Percentiles rank a stretch among this genome's conserved stretches.
Conservation (phyloP, 2,888 invertebrate species). For the Pyralis farinalis region DNA sequence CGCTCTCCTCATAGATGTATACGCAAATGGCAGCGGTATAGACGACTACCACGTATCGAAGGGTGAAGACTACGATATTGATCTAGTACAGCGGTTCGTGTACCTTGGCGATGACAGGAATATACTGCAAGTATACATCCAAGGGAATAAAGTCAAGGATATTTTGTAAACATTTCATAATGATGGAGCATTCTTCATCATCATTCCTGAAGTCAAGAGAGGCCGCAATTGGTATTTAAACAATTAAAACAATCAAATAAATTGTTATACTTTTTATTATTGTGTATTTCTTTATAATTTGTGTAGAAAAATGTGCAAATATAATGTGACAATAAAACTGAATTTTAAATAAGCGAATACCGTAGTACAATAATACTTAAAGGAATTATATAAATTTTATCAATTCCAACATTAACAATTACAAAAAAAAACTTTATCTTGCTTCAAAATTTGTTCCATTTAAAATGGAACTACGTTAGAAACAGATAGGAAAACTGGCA, state of each 20-base stretch:
- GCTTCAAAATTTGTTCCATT: background rate
- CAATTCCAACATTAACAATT: conserved; percentile 19
- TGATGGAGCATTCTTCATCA: no score
- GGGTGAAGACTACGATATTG: conserved; percentile 69
- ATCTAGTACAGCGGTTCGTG: conserved; percentile 88
- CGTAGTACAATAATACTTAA: conserved; percentile 51
- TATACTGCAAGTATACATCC: conserved; percentile 87
- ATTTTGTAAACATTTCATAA: conserved; percentile 14
- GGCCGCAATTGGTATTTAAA: background rate
- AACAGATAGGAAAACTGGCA: background rate
- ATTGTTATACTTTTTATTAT: conserved; percentile 60
- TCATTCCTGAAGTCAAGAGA: no score
- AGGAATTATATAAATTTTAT: conserved; percentile 28
- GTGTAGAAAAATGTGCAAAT: conserved; percentile 76
- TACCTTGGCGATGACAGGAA: conserved; percentile 92
- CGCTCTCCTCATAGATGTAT: conserved; percentile 89
- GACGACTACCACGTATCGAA: conserved; percentile 63
- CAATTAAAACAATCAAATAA: conserved; percentile 17
- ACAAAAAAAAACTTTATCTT: conserved; percentile 4
- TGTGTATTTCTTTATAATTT: conserved; percentile 71
- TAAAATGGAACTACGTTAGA: no score
- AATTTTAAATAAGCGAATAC: conserved; percentile 61
- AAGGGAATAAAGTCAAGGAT: conserved; percentile 75
- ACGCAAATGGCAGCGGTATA: conserved; percentile 62
- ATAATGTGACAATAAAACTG: conserved; percentile 66